A percentile compares a stretch with the other conserved stretches of the same genome.
These are phyloP conservation scores for Drosophila bocki DNA, from an alignment of 1,140 invertebrate genomes.

Conservation along the genomic window DNA sequence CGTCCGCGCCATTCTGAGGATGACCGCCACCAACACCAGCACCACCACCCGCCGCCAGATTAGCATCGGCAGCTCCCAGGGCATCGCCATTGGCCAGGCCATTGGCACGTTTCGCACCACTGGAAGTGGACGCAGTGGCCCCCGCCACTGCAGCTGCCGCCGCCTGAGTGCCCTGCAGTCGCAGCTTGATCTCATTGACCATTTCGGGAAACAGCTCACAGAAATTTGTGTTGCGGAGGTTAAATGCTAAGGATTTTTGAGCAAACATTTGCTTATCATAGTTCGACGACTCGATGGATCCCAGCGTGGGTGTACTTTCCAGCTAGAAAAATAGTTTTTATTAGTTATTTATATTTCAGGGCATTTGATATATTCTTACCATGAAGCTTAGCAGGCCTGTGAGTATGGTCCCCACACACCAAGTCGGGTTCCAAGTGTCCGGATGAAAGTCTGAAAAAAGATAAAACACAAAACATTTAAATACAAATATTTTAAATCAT, in stretches of 20 bases:
- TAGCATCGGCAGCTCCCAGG: conserved; percentile 3
- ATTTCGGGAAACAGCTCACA: conserved; percentile 83
- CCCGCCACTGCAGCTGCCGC: conserved; percentile 17
- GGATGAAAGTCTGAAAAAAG: conserved; percentile 94
- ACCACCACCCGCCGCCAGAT: conserved; percentile 8
- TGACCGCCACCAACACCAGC: conserved; percentile 22
- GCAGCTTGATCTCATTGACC: conserved; percentile 72
- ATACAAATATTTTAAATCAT: too few relatives aligned
- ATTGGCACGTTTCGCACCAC: conserved; percentile 43
- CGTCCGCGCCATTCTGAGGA: conserved; percentile 35
- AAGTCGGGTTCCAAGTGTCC: conserved; percentile 99
- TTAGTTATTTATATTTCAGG: neutral
- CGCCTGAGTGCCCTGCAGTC: conserved; percentile 58
- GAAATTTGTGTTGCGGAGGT: conserved; percentile 96
- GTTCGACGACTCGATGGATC: conserved; percentile 96
- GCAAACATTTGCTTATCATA: conserved; percentile 95
- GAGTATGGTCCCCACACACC: conserved; percentile 98
- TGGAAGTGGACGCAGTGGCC: conserved; percentile 27
- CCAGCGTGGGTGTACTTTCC: conserved; percentile 97
- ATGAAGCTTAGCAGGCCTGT: conserved; percentile 97
- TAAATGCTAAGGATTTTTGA: conserved; percentile 94
- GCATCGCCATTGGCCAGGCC: conserved; percentile 45
- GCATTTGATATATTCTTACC: conserved; percentile 74
- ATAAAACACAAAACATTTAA: neutral
- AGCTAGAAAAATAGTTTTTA: conserved; percentile 80